Conservation (phyloP, 2,113 vertebrate species). For the Gulo gulo region DNA sequence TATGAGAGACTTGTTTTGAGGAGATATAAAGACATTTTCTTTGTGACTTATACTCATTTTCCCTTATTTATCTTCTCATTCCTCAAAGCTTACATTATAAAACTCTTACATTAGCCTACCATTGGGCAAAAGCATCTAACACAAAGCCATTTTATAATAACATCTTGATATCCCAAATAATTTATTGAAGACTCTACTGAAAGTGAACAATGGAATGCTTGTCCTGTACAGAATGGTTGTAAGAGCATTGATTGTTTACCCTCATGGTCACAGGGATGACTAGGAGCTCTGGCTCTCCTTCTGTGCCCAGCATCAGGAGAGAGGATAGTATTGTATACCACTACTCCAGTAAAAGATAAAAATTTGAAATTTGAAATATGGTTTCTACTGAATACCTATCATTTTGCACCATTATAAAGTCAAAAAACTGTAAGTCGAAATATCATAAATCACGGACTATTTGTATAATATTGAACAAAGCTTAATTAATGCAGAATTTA, state of each 20-base stretch:
- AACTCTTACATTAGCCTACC: neutral
- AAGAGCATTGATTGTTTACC: neutral
- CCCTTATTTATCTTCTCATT: neutral
- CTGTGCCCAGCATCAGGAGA: neutral
- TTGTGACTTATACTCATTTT: neutral
- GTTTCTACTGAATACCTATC: neutral
- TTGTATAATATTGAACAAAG: neutral
- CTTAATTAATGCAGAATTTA: neutral
- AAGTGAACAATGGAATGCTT: neutral
- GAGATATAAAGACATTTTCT: neutral
- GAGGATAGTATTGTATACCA: neutral
- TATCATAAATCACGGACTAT: neutral
- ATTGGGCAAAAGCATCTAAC: neutral
- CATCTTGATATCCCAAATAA: neutral
- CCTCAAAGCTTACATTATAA: neutral
- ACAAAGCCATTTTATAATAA: neutral
- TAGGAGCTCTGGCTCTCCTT: accelerated
- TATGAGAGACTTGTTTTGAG: neutral
- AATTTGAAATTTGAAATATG: neutral
- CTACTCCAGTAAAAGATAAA: neutral
- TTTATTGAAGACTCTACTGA: neutral
- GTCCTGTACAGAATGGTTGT: neutral
- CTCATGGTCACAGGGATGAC: neutral
- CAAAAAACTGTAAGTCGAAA: neutral
- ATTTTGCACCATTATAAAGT: neutral